These are phyloP conservation scores for Hecatera dysodea DNA, from an alignment of 2,888 invertebrate species.

Conservation along the genomic window DNA sequence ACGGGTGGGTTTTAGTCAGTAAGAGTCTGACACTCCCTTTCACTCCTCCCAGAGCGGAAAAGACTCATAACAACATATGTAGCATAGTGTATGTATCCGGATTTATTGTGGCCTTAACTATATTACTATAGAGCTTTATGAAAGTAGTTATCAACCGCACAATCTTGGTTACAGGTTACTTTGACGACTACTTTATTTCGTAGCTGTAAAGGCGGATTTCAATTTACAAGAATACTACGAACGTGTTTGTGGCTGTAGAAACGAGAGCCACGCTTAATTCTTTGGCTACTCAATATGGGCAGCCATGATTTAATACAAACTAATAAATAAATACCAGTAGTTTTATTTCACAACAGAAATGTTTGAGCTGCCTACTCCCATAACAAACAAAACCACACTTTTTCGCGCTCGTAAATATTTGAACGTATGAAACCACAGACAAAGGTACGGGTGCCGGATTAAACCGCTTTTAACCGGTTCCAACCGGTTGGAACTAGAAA, in stretches of 20 bases:
- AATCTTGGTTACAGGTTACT: neutral
- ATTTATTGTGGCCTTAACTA: no score
- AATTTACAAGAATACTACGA: neutral
- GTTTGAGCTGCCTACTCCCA: neutral
- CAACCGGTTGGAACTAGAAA: constrained; percentile 50
- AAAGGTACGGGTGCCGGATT: constrained; percentile 45
- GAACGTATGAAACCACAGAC: constrained; percentile 57
- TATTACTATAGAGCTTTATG: no score
- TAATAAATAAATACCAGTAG: constrained; percentile 6
- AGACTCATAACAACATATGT: no score
- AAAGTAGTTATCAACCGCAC: neutral
- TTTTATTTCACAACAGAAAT: constrained; percentile 13
- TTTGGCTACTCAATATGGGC: neutral
- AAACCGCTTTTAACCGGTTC: constrained; percentile 42
- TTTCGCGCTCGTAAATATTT: constrained; percentile 55
- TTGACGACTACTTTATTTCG: neutral
- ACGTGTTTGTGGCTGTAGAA: neutral
- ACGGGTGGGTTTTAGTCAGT: no score
- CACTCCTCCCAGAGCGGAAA: no score
- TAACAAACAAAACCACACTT: constrained; percentile 38
- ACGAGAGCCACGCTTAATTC: neutral
- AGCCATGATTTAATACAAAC: neutral
- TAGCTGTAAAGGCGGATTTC: neutral
- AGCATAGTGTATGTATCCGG: no score
- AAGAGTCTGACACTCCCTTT: no score